Conservation (phyloP, 1,140 invertebrate species). For the Schlechtendalia chinensis region DNA sequence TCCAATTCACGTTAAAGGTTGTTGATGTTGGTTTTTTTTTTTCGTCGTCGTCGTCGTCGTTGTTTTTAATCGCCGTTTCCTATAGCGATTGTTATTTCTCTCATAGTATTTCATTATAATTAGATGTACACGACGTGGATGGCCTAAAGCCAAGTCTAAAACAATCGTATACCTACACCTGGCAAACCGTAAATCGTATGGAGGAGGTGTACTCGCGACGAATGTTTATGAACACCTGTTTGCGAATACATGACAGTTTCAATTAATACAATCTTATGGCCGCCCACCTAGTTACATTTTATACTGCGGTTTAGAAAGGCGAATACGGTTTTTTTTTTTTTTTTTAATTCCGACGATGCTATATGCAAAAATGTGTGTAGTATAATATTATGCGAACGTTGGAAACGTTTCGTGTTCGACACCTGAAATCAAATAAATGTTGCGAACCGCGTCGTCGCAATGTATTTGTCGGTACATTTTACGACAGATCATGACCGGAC, state of each 20-base stretch:
- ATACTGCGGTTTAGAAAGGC: neutral
- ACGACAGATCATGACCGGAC: too few species aligned
- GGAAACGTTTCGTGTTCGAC: neutral
- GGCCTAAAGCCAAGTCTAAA: conserved; percentile 39
- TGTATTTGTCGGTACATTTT: too few species aligned
- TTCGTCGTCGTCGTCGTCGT: too few species aligned
- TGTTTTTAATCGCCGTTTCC: conserved; percentile 17
- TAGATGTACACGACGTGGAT: conserved; percentile 25
- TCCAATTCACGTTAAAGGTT: neutral
- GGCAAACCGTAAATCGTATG: conserved; percentile 33
- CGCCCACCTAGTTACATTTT: neutral
- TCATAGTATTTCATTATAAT: conserved; percentile 41
- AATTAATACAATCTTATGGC: conserved; percentile 31
- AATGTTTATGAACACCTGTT: conserved; percentile 46
- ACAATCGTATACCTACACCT: conserved; percentile 24
- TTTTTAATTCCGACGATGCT: neutral
- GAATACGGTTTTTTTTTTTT: conserved; percentile 20
- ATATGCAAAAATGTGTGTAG: too few species aligned
- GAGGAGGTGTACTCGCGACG: neutral
- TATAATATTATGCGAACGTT: neutral
- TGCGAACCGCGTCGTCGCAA: too few species aligned
- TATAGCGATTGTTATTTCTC: conserved; percentile 21
- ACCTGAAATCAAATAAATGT: too few species aligned
- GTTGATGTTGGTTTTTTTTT: neutral
- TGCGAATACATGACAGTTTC: conserved; percentile 32